Conservation (phyloP, 2,113 vertebrate species). For the Uria lomvia region DNA sequence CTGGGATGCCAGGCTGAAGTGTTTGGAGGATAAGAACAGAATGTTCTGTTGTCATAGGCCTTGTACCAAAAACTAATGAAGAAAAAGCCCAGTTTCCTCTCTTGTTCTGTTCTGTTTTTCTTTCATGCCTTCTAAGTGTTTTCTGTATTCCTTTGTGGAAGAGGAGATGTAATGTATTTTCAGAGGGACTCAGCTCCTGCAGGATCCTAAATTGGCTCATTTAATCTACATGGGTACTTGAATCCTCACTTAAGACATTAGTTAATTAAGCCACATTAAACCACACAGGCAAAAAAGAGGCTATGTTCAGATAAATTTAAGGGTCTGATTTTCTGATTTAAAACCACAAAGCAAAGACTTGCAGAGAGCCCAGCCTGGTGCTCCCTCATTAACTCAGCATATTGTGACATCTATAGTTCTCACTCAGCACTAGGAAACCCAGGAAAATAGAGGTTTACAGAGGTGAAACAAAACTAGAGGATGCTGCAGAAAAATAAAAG, state of each 20-base stretch:
- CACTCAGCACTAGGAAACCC: not conserved
- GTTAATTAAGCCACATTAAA: slow-evolving; percentile 78
- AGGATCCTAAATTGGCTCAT: slow-evolving; percentile 71
- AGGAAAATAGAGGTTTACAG: not conserved
- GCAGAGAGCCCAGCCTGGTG: slow-evolving; percentile 26
- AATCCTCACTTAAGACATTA: slow-evolving; percentile 71
- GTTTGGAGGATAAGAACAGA: not conserved
- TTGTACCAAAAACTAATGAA: not conserved
- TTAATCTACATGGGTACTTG: slow-evolving; percentile 74
- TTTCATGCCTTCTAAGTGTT: not conserved
- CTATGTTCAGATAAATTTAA: slow-evolving; percentile 69
- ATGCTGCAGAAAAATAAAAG: not conserved
- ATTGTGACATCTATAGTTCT: slow-evolving; percentile 36
- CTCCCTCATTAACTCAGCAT: slow-evolving; percentile 41
- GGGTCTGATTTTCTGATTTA: slow-evolving; percentile 72
- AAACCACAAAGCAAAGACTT: slow-evolving; percentile 51
- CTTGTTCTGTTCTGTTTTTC: not conserved
- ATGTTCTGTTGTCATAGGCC: not conserved
- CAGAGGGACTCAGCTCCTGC: slow-evolving; percentile 62
- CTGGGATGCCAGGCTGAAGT: not conserved
- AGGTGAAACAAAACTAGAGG: not conserved
- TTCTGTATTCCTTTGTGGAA: slow-evolving; percentile 10
- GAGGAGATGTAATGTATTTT: not conserved
- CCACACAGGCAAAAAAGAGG: slow-evolving; percentile 60
- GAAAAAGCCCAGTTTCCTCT: not conserved